phyloP scores from a whole-genome alignment of 2,113 vertebrate species.

The Sitta europaea region DNA sequence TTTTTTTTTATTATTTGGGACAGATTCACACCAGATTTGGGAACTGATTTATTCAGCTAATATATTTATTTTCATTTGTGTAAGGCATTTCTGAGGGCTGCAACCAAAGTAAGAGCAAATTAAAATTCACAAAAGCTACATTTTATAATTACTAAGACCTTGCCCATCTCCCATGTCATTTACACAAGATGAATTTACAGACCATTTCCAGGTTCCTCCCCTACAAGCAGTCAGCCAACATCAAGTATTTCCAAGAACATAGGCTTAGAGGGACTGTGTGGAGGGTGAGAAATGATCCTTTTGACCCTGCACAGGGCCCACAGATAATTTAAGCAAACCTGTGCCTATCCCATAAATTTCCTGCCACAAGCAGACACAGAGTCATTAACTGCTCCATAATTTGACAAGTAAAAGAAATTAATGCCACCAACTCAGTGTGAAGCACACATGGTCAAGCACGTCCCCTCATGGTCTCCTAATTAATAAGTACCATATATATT shows the following conservation, averaged over 20 bases:
- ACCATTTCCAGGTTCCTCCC: neutral
- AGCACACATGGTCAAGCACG: accelerated
- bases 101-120: neutral
- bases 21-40: neutral
- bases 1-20: neutral
- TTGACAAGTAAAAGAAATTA: neutral
- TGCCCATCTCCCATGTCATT: neutral
- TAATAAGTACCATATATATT: neutral
- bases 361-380: neutral
- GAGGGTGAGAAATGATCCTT: neutral
- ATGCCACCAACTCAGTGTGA: neutral
- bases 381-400: neutral
- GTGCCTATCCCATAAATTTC: neutral
- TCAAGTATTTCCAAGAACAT: neutral
- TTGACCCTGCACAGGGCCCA: neutral
- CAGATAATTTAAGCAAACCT: neutral
- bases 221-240: neutral
- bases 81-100: neutral
- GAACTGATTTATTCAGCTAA: neutral
- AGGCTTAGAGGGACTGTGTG: neutral
- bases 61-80: neutral
- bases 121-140: neutral
- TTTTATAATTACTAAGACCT: neutral
- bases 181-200: neutral
- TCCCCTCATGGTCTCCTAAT: neutral